A percentile compares a stretch with the other conserved stretches of the same genome.
Evolutionary conservation across 2,113 vertebrate genomes (phyloP).

Genomic region (Mugil cephalus): DNA sequence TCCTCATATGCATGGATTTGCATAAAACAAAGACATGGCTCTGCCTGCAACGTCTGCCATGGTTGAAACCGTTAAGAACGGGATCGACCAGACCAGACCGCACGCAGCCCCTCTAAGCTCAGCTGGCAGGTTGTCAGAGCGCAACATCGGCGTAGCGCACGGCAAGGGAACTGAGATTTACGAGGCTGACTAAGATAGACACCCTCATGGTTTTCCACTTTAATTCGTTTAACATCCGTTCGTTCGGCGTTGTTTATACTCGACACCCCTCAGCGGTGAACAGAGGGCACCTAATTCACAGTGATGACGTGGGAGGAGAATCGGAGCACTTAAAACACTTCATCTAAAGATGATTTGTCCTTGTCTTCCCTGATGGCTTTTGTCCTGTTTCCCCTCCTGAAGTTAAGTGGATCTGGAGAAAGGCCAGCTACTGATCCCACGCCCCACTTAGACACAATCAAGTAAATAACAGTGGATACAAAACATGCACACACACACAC

Average conservation of each 20-base stretch:
- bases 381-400: slow-evolving; percentile 71
- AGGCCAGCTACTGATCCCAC: slow-evolving; percentile 73
- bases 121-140: slow-evolving; percentile 71
- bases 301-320: slow-evolving; percentile 73
- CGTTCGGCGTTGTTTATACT: slow-evolving; percentile 77
- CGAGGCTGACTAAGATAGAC: slow-evolving; percentile 70
- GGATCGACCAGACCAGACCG: slow-evolving; percentile 50
- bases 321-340: slow-evolving; percentile 82
- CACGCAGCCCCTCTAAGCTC: slow-evolving; percentile 52
- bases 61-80: slow-evolving; percentile 39
- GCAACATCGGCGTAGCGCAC: slow-evolving; percentile 55
- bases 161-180: slow-evolving; percentile 71
- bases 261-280: slow-evolving; percentile 54
- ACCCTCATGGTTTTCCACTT: slow-evolving; percentile 82
- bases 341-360: slow-evolving; percentile 86
- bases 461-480: slow-evolving; percentile 64
- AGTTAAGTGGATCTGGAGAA: slow-evolving; percentile 81
- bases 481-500: slow-evolving; percentile 34
- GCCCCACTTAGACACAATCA: slow-evolving; percentile 79
- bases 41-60: slow-evolving; percentile 44
- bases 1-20: slow-evolving; percentile 79
- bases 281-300: slow-evolving; percentile 80
- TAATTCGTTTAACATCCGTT: slow-evolving; percentile 72
- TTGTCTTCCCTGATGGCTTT: slow-evolving; percentile 81
- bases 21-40: slow-evolving; percentile 79